Conservation (phyloP, 2,888 invertebrate genomes). For the Agonopterix heracliana region DNA sequence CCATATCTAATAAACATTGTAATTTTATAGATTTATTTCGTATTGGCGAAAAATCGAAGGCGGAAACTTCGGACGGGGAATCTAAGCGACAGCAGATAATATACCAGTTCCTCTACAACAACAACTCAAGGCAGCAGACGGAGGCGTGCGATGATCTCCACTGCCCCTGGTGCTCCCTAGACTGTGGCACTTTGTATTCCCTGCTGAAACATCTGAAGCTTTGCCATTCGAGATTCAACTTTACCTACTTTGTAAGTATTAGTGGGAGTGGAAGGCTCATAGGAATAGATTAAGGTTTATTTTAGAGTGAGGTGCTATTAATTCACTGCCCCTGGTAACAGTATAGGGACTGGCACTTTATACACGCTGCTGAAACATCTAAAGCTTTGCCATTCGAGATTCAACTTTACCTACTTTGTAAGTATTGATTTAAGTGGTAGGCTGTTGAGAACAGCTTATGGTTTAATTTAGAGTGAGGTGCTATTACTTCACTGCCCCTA, state of each 20-base stretch:
- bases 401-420: slow-evolving; percentile 93
- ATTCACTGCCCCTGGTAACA: slow-evolving; percentile 98
- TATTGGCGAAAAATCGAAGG: slow-evolving; percentile 49
- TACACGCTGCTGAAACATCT: slow-evolving; percentile 95
- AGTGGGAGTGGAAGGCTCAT: too few relatives aligned
- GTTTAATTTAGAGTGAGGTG: slow-evolving; percentile 80
- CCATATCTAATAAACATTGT: too few relatives aligned
- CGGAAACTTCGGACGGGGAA: slow-evolving; percentile 35
- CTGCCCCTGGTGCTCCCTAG: slow-evolving; percentile 97
- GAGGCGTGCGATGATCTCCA: slow-evolving; percentile 94
- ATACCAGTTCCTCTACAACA: slow-evolving; percentile 97
- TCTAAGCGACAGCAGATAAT: slow-evolving; percentile 84
- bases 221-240: slow-evolving; percentile 95
- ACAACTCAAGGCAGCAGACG: slow-evolving; percentile 95
- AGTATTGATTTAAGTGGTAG: slow-evolving; percentile 41
- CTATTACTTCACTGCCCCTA: slow-evolving; percentile 96
- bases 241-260: slow-evolving; percentile 88
- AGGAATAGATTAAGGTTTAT: too few relatives aligned
- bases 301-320: too few relatives aligned
- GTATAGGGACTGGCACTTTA: slow-evolving; percentile 95
- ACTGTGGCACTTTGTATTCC: slow-evolving; percentile 91
- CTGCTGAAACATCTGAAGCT: slow-evolving; percentile 94
- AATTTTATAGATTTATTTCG: too few relatives aligned
- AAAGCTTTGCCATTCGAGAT: slow-evolving; percentile 94
- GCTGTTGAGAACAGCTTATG: too few relatives aligned